Conservation (phyloP, 2,888 invertebrate genomes). For the Chrysolina americana region DNA sequence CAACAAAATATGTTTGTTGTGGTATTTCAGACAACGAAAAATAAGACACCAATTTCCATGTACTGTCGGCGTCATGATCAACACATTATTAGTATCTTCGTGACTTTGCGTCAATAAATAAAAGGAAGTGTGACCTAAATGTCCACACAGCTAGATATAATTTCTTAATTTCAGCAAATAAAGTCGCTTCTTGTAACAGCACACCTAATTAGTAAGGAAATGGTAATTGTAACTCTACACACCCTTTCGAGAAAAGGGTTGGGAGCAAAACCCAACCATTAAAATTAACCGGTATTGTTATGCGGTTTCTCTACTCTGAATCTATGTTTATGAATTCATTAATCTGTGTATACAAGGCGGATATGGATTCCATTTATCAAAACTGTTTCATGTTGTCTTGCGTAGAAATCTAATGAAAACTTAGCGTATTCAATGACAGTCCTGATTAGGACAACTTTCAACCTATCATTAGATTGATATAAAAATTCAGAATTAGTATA, state of each 20-base stretch:
- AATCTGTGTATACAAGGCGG: slow-evolving; percentile 43
- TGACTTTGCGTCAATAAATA: slow-evolving; percentile 13
- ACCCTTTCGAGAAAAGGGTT: slow-evolving; percentile 50
- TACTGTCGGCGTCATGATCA: not conserved
- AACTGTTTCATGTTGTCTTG: not conserved
- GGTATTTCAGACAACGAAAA: too few species aligned
- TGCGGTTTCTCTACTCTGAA: slow-evolving; percentile 44
- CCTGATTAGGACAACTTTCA: not conserved
- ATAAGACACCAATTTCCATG: too few species aligned
- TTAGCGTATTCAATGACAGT: not conserved
- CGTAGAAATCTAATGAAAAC: not conserved
- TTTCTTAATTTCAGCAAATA: slow-evolving; percentile 54
- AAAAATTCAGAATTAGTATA: too few species aligned
- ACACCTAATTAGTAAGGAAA: slow-evolving; percentile 58
- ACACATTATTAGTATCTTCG: slow-evolving; percentile 12
- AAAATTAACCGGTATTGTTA: slow-evolving; percentile 57
- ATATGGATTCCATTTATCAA: slow-evolving; percentile 40
- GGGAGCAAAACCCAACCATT: slow-evolving; percentile 54
- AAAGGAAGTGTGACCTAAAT: slow-evolving; percentile 48
- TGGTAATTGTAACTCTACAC: slow-evolving; percentile 55
- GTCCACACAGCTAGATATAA: slow-evolving; percentile 52
- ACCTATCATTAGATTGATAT: not conserved
- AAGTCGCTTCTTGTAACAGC: slow-evolving; percentile 53
- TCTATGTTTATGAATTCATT: slow-evolving; percentile 51
- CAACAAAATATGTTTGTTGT: too few species aligned